Evolutionary conservation across 2,113 vertebrate genomes (phyloP).

Genomic region (Lepisosteus osseus): DNA sequence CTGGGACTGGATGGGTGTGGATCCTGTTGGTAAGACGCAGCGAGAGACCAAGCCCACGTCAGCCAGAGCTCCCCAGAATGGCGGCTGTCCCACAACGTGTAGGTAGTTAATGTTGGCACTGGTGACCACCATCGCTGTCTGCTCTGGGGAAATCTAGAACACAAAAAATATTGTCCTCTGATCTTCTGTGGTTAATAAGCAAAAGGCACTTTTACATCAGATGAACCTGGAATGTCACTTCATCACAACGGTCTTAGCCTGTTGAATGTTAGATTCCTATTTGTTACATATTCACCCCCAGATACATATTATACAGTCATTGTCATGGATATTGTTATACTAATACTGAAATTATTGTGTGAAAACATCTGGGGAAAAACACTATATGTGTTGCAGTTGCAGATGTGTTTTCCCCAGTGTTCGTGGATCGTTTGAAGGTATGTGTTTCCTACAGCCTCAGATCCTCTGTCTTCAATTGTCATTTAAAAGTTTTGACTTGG

Average conservation of each 20-base stretch:
- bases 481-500: too few species aligned
- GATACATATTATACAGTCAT: background rate
- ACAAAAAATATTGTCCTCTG: slow-evolving; percentile 15
- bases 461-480: too few species aligned
- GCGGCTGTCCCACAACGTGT: slow-evolving; percentile 27
- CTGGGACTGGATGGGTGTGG: background rate
- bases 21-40: slow-evolving; percentile 1
- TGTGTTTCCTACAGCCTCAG: background rate
- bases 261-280: slow-evolving; percentile 30
- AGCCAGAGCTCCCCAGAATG: slow-evolving; percentile 16
- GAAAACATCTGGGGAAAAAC: background rate
- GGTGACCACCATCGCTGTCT: slow-evolving; percentile 25
- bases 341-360: slow-evolving; percentile 12
- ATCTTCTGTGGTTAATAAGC: slow-evolving; percentile 36
- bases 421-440: background rate
- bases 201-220: slow-evolving; percentile 25
- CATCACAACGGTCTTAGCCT: slow-evolving; percentile 34
- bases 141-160: background rate
- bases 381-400: slow-evolving; percentile 9
- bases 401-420: too few species aligned
- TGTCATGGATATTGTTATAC: slow-evolving; percentile 14
- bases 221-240: slow-evolving; percentile 33
- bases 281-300: background rate
- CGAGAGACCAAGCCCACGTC: background rate
- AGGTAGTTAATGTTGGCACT: slow-evolving; percentile 16